Percentiles rank a stretch among this genome's conserved stretches.
Conservation (phyloP, 2,888 invertebrate genomes). For the Hyposoter didymator region DNA sequence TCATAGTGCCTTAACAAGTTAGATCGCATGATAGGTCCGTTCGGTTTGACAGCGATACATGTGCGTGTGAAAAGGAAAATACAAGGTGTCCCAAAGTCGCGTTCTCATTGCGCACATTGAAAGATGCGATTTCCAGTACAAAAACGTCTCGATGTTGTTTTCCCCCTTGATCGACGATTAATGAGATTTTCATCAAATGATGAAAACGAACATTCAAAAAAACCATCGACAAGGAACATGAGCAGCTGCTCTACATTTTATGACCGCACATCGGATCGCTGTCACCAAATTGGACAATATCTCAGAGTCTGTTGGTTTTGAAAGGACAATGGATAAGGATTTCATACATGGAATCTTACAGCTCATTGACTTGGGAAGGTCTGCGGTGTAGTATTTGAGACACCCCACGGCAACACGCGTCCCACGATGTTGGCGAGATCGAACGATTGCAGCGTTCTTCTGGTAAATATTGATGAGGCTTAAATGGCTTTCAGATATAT, state of each 20-base stretch:
- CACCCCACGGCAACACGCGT: background rate
- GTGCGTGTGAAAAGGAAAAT: background rate
- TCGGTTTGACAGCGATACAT: background rate
- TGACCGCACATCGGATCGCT: background rate
- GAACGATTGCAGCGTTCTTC: conserved; percentile 50
- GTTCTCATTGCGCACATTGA: background rate
- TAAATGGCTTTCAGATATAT: conserved; percentile 58
- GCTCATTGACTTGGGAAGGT: background rate
- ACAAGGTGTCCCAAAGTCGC: background rate
- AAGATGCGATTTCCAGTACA: background rate
- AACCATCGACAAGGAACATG: background rate
- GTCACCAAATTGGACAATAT: background rate
- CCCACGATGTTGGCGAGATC: conserved; percentile 27
- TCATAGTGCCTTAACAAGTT: background rate
- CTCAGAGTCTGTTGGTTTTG: background rate
- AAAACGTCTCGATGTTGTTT: background rate
- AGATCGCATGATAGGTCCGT: conserved; percentile 10
- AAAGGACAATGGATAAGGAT: background rate
- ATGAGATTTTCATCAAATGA: background rate
- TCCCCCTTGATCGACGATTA: background rate
- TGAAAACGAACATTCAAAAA: background rate
- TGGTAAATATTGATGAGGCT: conserved; percentile 65
- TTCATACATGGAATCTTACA: background rate
- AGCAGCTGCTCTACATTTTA: background rate
- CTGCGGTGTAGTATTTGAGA: background rate